Base-by-base conservation (phyloP, 1,140 invertebrate species). In the Lordiphosa mommai region DNA sequence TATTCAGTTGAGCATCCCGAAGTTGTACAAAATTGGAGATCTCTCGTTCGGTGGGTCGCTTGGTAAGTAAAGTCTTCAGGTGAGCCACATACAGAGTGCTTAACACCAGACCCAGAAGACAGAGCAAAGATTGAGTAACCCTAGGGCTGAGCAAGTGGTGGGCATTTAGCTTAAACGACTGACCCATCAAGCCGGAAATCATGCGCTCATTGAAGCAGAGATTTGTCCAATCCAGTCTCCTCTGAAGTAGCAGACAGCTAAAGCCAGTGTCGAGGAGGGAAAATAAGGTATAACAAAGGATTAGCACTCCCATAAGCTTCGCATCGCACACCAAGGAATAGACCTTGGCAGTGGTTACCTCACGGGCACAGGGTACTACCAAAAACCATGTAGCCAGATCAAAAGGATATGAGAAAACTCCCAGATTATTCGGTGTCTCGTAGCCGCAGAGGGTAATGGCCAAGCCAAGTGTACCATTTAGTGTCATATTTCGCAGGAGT, bases 61-160 rank as follows among this genome's bases (percentile, higher is more conserved):
- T 84, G n/a, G 77, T 84, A 0, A 84, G 47, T 5, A 84, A 43
- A 0, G 77, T 84, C 32, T 84, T 72, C 0, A 84, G n/a, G 5
- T 84, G 63, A 0, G 72, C 77, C 0, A 63, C 34, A 10, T 65
- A 69, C 0, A 84, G 43, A 0, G 72, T 72, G 47, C 63, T 66
- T 2, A 84, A 7, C 4, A 66, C 56, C 1, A 84, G 29, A 0
- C 77, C 72, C 2, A 84, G 30, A 0, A 84, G 12, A 6, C 72
- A 72, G 0, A 84, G 49, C 8, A 46, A 51, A 1, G 72, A 44
- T 5, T 69, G 65, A 1, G 60, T 43, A 0, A 84, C 29, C 4
- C 43, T 44, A 0, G 72, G 50, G n/a, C 72, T 84, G 1, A 50
- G 17, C 0, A 23, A 63, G 2, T 41, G 34, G 0, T 49, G 36